Evolutionary conservation across 2,888 invertebrate species (phyloP).

Genomic region (Drepana falcataria): DNA sequence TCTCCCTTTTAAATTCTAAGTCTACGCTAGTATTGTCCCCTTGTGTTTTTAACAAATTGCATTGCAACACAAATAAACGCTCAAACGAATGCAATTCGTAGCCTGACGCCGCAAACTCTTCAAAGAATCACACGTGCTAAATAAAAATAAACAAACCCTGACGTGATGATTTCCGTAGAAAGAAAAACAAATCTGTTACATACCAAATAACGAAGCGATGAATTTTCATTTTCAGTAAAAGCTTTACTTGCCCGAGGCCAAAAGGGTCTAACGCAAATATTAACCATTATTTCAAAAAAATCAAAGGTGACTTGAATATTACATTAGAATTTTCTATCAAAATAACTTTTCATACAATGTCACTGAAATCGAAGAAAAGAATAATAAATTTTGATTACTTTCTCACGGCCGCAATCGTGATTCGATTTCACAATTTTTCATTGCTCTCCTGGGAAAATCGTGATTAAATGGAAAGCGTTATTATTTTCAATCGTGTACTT

Average conservation of each 20-base stretch:
- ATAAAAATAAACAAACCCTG: not conserved
- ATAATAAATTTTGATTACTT: conserved; percentile 76
- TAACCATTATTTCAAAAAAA: no score
- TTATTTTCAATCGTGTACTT: conserved; percentile 40
- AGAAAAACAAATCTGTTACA: no score
- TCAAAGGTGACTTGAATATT: conserved; percentile 5
- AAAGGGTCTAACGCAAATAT: no score
- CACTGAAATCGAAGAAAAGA: conserved; percentile 58
- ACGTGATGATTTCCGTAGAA: not conserved
- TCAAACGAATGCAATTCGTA: not conserved
- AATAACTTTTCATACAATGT: conserved; percentile 55
- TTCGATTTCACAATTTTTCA: conserved; percentile 67
- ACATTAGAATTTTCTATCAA: conserved; percentile 40
- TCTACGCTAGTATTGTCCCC: conserved; percentile 5
- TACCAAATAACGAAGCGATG: no score
- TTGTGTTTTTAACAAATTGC: conserved; percentile 1
- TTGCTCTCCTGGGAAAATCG: conserved; percentile 49
- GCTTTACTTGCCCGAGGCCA: no score
- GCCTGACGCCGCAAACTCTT: not conserved
- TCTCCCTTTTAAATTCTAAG: conserved; percentile 2
- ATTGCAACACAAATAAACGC: not conserved
- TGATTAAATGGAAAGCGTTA: conserved; percentile 61
- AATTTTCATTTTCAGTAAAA: no score
- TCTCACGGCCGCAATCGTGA: conserved; percentile 71
- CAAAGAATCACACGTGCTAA: not conserved